phyloP scores from a whole-genome alignment of 1,140 invertebrate species.

The Pseudomyrmex gracilis region DNA sequence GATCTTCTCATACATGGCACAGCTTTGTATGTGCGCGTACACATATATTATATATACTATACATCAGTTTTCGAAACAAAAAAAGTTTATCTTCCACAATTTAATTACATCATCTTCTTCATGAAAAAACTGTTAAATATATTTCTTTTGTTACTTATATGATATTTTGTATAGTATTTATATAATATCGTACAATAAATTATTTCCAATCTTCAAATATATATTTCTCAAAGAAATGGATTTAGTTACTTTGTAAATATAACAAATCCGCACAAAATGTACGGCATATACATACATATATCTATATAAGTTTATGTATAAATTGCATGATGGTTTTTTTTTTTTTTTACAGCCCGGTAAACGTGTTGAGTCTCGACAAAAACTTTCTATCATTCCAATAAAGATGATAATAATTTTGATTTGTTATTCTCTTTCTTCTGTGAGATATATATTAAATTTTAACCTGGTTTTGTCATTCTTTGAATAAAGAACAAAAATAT shows the following conservation, averaged over 20 bases:
- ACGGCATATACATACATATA: not conserved
- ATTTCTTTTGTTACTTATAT: not conserved
- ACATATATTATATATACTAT: not conserved
- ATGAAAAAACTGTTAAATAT: not conserved
- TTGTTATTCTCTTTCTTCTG: constrained; percentile 73
- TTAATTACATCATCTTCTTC: constrained; percentile 6
- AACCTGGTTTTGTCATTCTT: too few species aligned
- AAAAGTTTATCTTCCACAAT: too few species aligned
- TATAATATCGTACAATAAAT: constrained; percentile 3
- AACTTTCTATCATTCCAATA: constrained; percentile 60
- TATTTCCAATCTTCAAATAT: constrained; percentile 17
- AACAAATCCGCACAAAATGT: constrained; percentile 7
- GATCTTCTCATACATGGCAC: constrained; percentile 1
- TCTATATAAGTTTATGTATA: not conserved
- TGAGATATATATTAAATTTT: constrained; percentile 67
- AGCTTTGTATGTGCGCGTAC: not conserved
- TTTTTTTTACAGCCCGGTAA: constrained; percentile 32
- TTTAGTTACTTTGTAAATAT: constrained; percentile 26
- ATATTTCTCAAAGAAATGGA: constrained; percentile 18
- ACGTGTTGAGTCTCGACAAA: constrained; percentile 3
- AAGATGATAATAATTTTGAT: constrained; percentile 60
- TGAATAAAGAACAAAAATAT: too few species aligned
- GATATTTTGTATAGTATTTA: constrained; percentile 31
- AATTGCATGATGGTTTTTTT: constrained; percentile 40
- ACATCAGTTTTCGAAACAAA: not conserved